These are phyloP conservation scores for Ectropis grisescens DNA, from an alignment of 1,140 invertebrate species.

Conservation along the genomic window DNA sequence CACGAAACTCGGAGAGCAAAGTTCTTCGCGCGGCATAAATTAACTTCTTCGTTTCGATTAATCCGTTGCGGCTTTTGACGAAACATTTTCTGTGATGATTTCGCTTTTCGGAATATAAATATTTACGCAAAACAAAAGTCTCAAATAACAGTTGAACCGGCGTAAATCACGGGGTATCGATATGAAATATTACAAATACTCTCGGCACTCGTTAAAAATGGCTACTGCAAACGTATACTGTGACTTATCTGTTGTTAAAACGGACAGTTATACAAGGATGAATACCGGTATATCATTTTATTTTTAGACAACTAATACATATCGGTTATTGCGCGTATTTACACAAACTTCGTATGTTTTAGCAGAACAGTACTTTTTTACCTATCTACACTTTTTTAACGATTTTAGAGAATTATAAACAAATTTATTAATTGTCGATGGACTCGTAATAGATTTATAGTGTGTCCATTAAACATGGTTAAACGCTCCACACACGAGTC, in stretches of 20 bases:
- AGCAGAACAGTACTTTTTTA: too few species aligned
- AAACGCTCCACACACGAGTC: too few species aligned
- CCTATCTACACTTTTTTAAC: too few species aligned
- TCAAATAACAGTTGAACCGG: background rate
- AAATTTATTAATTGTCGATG: too few species aligned
- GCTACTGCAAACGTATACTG: conserved; percentile 11
- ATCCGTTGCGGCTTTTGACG: conserved; percentile 13
- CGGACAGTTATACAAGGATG: too few species aligned
- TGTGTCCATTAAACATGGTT: too few species aligned
- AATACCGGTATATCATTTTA: too few species aligned
- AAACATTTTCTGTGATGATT: conserved; percentile 11
- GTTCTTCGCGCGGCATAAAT: conserved; percentile 18
- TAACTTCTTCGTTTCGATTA: conserved; percentile 22
- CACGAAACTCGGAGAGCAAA: conserved; percentile 14
- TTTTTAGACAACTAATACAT: too few species aligned
- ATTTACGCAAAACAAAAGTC: conserved; percentile 2
- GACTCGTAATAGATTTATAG: too few species aligned
- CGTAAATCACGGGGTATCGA: conserved; percentile 2
- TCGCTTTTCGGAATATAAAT: conserved; percentile 11
- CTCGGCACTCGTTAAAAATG: conserved; percentile 14
- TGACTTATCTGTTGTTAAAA: conserved; percentile 11
- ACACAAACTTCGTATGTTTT: too few species aligned
- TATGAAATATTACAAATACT: conserved; percentile 12
- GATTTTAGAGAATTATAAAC: too few species aligned
- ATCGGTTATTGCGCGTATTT: too few species aligned